Evolutionary conservation across 2,888 invertebrate genomes (phyloP), one percentile per base, ranked within the genome.

Genomic region (Bugula neritina): DNA sequence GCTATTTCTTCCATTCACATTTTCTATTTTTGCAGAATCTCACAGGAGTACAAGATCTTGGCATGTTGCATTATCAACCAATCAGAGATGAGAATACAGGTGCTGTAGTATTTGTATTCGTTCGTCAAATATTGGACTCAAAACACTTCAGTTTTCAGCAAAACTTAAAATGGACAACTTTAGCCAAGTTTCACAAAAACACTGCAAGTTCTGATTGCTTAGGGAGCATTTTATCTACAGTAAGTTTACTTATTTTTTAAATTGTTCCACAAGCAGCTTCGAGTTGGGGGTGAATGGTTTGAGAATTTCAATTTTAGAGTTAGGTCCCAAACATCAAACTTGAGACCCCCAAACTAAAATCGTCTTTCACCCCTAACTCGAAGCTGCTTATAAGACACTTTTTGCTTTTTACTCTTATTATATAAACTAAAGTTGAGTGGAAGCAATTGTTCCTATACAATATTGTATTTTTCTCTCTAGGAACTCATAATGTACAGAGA

Each of bases 41-140:
- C 0, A 86, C 94, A 3, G 93, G 95, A 77, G 88, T 94, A 73
- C 92, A 93, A 80, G 96, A 99, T 84, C 88, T 99, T 78, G 98
- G 99, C 1, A 94, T 95, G 84, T 87, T 98, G 63, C 95, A 92
- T 86, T 92, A 94, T 85, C 92, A 92, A 79, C 94, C 96, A 0
- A 86, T 98, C 57, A 87, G 90, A 75, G 95, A 97, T 84, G 88
- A 90, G 0, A 86, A 93, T 5, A 31, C 63, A 81, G 96, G 96
- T 58, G 94, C 94, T 0, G 89, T 94, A 54, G 93, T 98, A 1
- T 86, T 99, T 69, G 92, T 92, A 54, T 92, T 93, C 3, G 79
- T 84, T 74, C 92, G 92, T 81, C 88, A 89, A 78, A 87, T 91
- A 73, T 89, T 90, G 80, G 90, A 91, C 29, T 90, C 91, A 54